Evolutionary conservation across 2,113 vertebrate genomes (phyloP).

Genomic region (Lipotes vexillifer): DNA sequence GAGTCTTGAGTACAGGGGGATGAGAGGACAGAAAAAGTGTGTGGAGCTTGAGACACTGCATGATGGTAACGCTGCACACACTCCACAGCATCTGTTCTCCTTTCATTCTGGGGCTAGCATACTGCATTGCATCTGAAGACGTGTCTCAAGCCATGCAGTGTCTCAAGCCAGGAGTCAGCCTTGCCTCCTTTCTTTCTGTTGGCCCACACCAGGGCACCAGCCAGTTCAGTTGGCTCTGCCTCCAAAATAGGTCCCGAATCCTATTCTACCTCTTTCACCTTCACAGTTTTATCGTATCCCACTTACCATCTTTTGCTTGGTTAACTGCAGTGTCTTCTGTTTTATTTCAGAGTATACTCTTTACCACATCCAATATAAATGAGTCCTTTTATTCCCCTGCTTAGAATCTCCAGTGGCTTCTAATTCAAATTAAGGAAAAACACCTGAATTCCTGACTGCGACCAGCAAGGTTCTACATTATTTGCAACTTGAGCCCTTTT

Average conservation of each 20-base stretch:
- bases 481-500: background rate
- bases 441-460: background rate
- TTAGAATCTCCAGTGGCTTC: background rate
- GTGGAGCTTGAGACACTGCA: no score
- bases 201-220: background rate
- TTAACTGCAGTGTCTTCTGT: background rate
- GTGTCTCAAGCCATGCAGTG: background rate
- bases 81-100: no score
- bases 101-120: no score
- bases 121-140: no score
- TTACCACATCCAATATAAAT: background rate
- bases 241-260: background rate
- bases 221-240: background rate
- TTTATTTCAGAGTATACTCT: background rate
- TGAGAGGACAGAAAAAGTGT: background rate
- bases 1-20: background rate
- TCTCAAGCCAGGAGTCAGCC: background rate
- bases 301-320: background rate
- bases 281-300: background rate
- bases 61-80: no score
- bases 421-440: background rate
- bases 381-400: background rate
- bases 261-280: background rate
- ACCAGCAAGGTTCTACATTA: background rate
- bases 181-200: background rate